phyloP scores from a whole-genome alignment of 2,888 invertebrate species.

The Drosophila borborema region DNA sequence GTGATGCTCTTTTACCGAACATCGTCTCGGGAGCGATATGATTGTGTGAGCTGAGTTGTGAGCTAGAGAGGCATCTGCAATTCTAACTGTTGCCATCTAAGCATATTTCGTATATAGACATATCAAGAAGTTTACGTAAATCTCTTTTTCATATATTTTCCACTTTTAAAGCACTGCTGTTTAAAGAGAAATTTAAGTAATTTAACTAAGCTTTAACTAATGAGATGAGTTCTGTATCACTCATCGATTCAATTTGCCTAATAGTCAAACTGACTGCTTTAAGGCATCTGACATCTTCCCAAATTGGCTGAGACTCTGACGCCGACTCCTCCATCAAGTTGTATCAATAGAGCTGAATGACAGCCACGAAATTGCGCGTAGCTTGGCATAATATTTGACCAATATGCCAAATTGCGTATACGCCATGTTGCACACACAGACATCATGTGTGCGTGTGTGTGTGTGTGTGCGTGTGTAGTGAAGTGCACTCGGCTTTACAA shows the following conservation, averaged over 20 bases:
- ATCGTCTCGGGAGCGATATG: no score
- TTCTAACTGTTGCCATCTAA: no score
- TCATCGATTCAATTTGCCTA: not conserved
- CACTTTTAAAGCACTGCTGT: no score
- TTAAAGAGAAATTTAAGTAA: no score
- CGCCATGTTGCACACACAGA: conserved; percentile 53
- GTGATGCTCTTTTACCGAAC: no score
- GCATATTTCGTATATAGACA: no score
- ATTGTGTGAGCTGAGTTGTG: no score
- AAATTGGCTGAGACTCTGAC: conserved; percentile 5
- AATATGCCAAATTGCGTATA: conserved; percentile 73
- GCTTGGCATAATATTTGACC: conserved; percentile 76
- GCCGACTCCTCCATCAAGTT: not conserved
- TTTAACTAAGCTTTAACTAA: not conserved
- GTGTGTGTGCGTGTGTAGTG: not conserved
- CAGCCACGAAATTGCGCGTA: conserved; percentile 75
- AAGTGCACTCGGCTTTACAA: conserved; percentile 36
- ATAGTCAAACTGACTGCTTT: not conserved
- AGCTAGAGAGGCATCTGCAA: no score
- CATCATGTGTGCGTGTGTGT: not conserved
- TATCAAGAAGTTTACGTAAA: no score
- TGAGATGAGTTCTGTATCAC: not conserved
- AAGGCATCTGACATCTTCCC: not conserved
- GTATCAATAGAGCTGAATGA: conserved; percentile 21
- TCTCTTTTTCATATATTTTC: no score